Conservation (phyloP, 2,113 vertebrate genomes). For the Myiagra hebetior region DNA sequence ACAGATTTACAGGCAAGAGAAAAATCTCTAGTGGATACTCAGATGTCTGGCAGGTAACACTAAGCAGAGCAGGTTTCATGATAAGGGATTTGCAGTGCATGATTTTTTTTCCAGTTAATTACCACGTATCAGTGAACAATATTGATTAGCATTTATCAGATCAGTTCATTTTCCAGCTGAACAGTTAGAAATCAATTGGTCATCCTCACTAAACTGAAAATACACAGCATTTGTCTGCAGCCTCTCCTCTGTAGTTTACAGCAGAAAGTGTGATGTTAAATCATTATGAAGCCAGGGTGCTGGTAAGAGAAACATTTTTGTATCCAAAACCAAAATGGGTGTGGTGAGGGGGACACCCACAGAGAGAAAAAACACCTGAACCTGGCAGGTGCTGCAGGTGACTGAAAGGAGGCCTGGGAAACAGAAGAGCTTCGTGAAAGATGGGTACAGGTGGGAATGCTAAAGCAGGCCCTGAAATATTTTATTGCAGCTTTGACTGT, state of each 20-base stretch:
- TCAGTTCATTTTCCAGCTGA: slow-evolving; percentile 29
- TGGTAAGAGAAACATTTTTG: background rate
- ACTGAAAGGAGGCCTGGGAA: background rate
- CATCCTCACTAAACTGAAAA: background rate
- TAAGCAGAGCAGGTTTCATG: background rate
- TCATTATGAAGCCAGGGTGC: background rate
- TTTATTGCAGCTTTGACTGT: background rate
- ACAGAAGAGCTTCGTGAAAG: rapidly evolving
- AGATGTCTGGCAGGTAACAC: background rate
- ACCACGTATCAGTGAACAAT: background rate
- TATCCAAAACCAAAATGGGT: background rate
- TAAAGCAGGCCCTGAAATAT: background rate
- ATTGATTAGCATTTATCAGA: slow-evolving; percentile 45
- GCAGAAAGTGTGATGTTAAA: background rate
- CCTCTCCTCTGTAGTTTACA: background rate
- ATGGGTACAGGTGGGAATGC: background rate
- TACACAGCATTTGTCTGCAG: background rate
- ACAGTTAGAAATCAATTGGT: slow-evolving; percentile 6
- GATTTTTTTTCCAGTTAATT: slow-evolving; percentile 16
- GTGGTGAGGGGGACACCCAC: background rate
- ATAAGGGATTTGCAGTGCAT: background rate
- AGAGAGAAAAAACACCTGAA: background rate
- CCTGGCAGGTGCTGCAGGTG: background rate
- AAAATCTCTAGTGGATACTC: background rate
- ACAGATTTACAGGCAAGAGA: background rate